Evolutionary conservation across 2,113 vertebrate genomes (phyloP), one percentile per base, ranked within the genome.

Genomic region (Rhinolophus ferrumequinum): DNA sequence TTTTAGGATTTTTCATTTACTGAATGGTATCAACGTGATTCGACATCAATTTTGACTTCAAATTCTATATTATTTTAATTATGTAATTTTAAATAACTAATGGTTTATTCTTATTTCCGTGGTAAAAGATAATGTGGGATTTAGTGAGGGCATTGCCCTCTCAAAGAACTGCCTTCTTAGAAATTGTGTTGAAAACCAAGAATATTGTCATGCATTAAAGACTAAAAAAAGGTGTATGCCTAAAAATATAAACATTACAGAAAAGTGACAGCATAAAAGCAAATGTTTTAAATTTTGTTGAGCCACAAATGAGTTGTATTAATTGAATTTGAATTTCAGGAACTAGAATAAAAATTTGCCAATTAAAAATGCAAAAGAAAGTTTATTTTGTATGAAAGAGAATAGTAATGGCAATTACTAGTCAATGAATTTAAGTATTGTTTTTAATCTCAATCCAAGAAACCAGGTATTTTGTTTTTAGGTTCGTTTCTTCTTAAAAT

Each of bases 271-370:
- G 4, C 26, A 5, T 2, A 84, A 75, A 90, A 72, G 9, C 8
- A 64, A 94, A n/a, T 50, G 18, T 79, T 82, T 83, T 88, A 33
- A 84, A 95, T 62, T 79, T 60, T 80, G 52, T 16, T 41, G 19
- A 79, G 11, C n/a, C 33, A 30, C n/a, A 75, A 21, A 56, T 80
- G 26, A 33, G 69, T 52, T 52, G 88, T 80, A 70, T 80, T 92
- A 92, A 69, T 56, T 93, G 14, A 88, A 41, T 41, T 41, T 41
- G 41, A 67, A 86, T 96, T 96, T 89, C 38, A 90, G 64, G 14
- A 3, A 93, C 11, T 30, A 58, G 60, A 70, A 50, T 41, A 52
- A 58, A 22, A 76, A 13, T 12, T 84, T 77, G 7, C 19, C 4
- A n/a, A 38, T 73, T 79, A 54, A 94, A 87, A 64, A 80, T n/a